Base-by-base conservation (phyloP, 2,888 invertebrate species). In the Aporophyla lueneburgensis region DNA sequence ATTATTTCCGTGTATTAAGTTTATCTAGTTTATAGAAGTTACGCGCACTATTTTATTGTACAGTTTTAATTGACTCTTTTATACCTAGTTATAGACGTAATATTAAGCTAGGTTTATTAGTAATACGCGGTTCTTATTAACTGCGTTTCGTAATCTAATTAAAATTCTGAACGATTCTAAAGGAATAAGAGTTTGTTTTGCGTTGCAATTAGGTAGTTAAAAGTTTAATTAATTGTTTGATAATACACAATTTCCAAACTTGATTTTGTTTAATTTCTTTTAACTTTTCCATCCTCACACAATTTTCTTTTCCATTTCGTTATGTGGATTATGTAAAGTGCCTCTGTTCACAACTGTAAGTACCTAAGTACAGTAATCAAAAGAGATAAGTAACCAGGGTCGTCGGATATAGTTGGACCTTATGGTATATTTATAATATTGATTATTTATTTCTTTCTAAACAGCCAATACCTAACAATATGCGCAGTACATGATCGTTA, bases 1-100 rank as follows among this genome's bases (percentile, higher is more conserved):
- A 58, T 53, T 83, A 80, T 86, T 84, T 85, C 84, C 84, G 70
- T 75, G 53, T 67, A 46, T 66, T 65, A 70, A 43, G 7, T 74
- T 61, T 76, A 73, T 62, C 14, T 69, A 63, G 61, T 49, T 7
- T 49, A 33, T 3, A 53, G 46, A 49, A 40, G 43, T 40, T 51
- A 56, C 46, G 24, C 19, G 40, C 12, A 54, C 27, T 33, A 43
- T 69, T 77, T 49, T 21, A 68, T 24, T 51, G 59, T 21, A 65
- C 27, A 54, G 54, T 59, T 65, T 76, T 71, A 62, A 71, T 82
- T 76, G 33, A 33, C 40, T 67, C 7, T 62, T 66, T 76, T 40
- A 68, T 51, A 51, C n/a, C 27, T 33, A 33, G n/a, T 49, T 43
- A 59, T 21, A 21, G 24, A 16, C 2, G n/a, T 51, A 58, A 21